These are phyloP conservation scores for Pituophis catenifer DNA, from an alignment of 2,113 vertebrate species.

Conservation along the genomic window DNA sequence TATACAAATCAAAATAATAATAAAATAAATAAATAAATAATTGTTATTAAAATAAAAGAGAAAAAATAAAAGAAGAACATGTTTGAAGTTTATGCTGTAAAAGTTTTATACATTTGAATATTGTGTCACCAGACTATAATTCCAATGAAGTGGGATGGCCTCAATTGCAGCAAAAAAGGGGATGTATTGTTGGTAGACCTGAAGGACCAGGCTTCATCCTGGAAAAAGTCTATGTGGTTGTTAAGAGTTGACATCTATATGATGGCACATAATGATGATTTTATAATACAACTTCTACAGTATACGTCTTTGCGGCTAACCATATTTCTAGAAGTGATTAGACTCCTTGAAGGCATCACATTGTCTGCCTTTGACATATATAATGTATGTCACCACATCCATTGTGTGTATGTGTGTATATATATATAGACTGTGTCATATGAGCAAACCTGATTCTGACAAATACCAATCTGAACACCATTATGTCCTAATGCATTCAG, in stretches of 20 bases:
- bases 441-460: not conserved
- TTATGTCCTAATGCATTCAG: not conserved
- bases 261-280: not conserved
- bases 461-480: not conserved
- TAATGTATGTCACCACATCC: not conserved
- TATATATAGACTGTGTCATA: not conserved
- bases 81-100: not conserved
- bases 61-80: not conserved
- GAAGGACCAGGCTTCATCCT: not conserved
- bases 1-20: too few relatives aligned
- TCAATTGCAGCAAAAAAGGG: not conserved
- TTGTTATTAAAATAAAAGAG: not conserved
- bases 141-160: not conserved
- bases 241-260: not conserved
- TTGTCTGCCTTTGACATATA: not conserved
- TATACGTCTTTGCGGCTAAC: not conserved
- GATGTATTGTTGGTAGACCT: not conserved
- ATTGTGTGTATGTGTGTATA: not conserved
- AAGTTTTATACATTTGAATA: not conserved
- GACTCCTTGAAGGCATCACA: not conserved
- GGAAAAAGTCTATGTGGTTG: not conserved
- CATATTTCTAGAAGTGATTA: not conserved
- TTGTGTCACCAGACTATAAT: not conserved
- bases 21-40: too few relatives aligned
- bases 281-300: not conserved